Evolutionary conservation across 2,797 vertebrate genomes (phyloP), one percentile per base, ranked within the genome.

Genomic region (Ctenochaetus hawaiiensis): DNA sequence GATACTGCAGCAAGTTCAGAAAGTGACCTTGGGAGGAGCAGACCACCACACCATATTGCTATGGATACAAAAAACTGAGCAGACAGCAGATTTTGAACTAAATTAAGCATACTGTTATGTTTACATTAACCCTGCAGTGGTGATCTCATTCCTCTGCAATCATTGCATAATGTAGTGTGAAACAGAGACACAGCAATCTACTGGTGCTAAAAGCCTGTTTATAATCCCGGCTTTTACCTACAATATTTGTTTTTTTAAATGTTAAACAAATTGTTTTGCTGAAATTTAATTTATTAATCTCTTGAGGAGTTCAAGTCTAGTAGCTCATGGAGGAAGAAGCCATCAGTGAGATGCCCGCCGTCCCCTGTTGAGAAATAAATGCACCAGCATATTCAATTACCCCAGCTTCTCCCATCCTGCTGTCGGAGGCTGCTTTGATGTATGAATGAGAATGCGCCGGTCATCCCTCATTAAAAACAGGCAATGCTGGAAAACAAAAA

Each of bases 391-490:
- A 87, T 91, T 93, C 89, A 93, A 90, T 93, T 91, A 93, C 72
- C 83, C 62, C 51, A 47, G 63, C 74, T 68, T 77, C 82, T 84
- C 75, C 58, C 34, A 37, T 80, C 70, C 71, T 80, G 81, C 87
- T 88, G 82, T 72, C 80, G 78, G 56, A 57, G 61, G 69, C 67
- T 48, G 56, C 77, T 91, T 93, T 92, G 83, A 89, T 91, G 85
- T 87, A 85, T 91, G 81, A 77, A 67, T 22, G 62, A 82, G 68
- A 84, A 72, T 56, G 41, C 87, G 54, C 75, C 87, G 91, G 92
- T 93, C 92, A 93, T 89, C 92, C 88, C 92, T 94, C 86, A 89
- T 92, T 92, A 85, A 87, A 88, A 91, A 83, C 79, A 61, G 77
- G 76, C 75, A 71, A 78, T 60, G 89, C 72, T 77, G 62, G 78